These are phyloP conservation scores for Channa argus DNA, from an alignment of 2,113 vertebrate genomes.

Conservation along the genomic window DNA sequence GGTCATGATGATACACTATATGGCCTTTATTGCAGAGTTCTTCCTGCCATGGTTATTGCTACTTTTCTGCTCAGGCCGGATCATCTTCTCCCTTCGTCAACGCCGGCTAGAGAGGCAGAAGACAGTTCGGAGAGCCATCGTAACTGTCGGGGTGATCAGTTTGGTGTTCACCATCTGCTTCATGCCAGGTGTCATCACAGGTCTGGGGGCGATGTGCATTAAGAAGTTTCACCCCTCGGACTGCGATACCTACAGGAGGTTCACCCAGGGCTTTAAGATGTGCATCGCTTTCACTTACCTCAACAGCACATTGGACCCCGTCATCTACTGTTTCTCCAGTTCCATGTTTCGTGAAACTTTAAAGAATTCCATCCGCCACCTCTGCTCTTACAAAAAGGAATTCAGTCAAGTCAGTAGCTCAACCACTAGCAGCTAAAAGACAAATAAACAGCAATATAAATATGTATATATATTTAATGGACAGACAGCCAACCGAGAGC, in stretches of 20 bases:
- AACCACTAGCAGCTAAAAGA: not conserved
- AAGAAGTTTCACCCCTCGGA: accelerated
- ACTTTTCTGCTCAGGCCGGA: conserved; percentile 63
- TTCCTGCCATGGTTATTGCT: conserved; percentile 65
- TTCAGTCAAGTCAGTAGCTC: not conserved
- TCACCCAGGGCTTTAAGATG: conserved; percentile 53
- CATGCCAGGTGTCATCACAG: conserved; percentile 66
- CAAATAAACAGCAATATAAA: too few relatives aligned
- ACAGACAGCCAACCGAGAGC: too few relatives aligned
- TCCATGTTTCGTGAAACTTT: conserved; percentile 60
- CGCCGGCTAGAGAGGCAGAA: conserved; percentile 3
- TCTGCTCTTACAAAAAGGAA: conserved; percentile 19
- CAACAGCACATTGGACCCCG: conserved; percentile 75
- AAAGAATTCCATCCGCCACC: conserved; percentile 36
- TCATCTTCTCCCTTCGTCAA: conserved; percentile 40
- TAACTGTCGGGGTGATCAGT: conserved; percentile 52
- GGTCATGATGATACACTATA: conserved; percentile 48
- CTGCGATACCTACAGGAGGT: not conserved
- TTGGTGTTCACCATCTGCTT: conserved; percentile 76
- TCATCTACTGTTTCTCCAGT: conserved; percentile 75
- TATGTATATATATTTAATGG: too few relatives aligned
- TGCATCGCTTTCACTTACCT: conserved; percentile 72
- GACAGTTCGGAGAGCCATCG: conserved; percentile 54
- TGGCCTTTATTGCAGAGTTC: conserved; percentile 58
- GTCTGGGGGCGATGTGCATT: conserved; percentile 35